Percentiles rank a stretch among this genome's conserved stretches.
Evolutionary conservation across 2,113 vertebrate genomes (phyloP).

Genomic region (Brienomyrus brachyistius): DNA sequence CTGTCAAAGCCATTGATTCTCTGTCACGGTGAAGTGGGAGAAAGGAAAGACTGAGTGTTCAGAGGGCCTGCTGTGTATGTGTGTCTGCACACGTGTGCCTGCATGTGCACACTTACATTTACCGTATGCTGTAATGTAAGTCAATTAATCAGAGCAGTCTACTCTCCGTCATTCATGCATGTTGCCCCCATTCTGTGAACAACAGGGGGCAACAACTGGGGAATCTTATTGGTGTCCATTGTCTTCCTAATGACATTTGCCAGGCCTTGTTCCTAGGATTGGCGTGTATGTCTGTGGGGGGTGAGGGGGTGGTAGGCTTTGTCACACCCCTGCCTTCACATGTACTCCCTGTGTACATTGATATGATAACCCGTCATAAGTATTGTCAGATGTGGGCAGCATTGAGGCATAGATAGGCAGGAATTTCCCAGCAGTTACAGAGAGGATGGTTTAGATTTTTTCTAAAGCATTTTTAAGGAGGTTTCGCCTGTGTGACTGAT

Average conservation of each 20-base stretch:
- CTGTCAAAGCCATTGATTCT: slow-evolving; percentile 4
- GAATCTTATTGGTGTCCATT: background rate
- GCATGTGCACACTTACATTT: background rate
- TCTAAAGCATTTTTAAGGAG: background rate
- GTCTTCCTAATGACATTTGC: slow-evolving; percentile 10
- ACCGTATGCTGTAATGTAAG: background rate
- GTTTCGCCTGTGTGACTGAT: background rate
- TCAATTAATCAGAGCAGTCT: background rate
- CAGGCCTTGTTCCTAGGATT: background rate
- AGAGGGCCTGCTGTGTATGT: background rate
- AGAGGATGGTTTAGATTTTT: background rate
- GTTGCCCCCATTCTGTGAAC: background rate
- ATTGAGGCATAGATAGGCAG: background rate
- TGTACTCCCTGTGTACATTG: background rate
- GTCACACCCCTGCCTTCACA: background rate
- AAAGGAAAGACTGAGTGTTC: background rate
- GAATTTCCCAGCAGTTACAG: background rate
- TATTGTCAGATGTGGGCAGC: background rate
- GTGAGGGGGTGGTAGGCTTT: background rate
- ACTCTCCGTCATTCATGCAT: background rate
- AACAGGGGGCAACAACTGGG: background rate
- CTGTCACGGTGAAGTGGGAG: background rate
- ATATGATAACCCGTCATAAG: background rate
- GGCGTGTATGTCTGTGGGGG: background rate
- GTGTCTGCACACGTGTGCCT: background rate